Evolutionary conservation across 2,888 invertebrate species (phyloP).

Genomic region (Synergus gifuensis): DNA sequence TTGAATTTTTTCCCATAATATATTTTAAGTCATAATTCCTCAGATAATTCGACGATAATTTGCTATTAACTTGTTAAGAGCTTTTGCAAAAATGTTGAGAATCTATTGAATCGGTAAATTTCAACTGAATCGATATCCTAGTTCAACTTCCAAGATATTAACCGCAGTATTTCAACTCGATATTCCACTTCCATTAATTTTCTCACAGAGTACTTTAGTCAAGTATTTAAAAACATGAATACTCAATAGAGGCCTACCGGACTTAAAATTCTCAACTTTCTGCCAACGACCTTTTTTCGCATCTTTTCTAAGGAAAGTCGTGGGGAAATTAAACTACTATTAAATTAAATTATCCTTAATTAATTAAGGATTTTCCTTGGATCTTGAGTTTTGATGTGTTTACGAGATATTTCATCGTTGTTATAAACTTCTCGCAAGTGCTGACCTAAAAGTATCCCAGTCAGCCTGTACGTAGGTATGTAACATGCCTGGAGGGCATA

Average conservation of each 20-base stretch:
- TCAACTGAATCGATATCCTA: too few species aligned
- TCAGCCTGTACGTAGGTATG: slow-evolving; percentile 53
- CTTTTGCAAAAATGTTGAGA: background rate
- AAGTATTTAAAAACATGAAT: background rate
- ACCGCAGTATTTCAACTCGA: too few species aligned
- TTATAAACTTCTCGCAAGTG: slow-evolving; percentile 53
- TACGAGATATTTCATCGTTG: slow-evolving; percentile 54
- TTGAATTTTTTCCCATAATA: background rate
- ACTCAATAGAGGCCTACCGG: background rate
- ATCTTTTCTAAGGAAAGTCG: background rate
- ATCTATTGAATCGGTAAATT: background rate
- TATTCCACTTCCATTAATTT: too few species aligned
- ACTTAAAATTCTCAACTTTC: background rate
- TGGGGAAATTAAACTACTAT: too few species aligned
- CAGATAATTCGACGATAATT: background rate
- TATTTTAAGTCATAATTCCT: background rate
- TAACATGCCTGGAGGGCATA: slow-evolving; percentile 55
- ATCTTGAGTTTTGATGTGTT: background rate
- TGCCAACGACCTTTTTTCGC: background rate
- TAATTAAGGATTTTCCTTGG: slow-evolving; percentile 4
- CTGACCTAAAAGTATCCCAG: slow-evolving; percentile 57
- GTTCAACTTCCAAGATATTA: too few species aligned
- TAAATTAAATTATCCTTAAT: too few species aligned
- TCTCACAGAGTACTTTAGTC: background rate
- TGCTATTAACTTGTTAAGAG: background rate